phyloP scores from a whole-genome alignment of 2,888 invertebrate genomes.

The Troides aeacus region DNA sequence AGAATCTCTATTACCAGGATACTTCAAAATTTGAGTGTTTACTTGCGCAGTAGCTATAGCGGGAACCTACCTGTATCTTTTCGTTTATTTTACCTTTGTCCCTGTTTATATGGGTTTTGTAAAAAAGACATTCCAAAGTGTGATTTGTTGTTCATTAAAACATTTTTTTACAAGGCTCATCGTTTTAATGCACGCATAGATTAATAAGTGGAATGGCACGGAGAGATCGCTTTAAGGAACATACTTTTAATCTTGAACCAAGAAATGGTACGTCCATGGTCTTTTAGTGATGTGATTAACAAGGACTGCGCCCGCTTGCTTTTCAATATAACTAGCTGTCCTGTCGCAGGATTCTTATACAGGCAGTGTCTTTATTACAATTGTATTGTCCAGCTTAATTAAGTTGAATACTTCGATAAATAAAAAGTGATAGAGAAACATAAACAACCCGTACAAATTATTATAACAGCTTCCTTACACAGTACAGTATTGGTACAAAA shows the following conservation, averaged over 20 bases:
- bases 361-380: no score
- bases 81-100: slow-evolving; percentile 59
- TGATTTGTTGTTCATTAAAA: neutral
- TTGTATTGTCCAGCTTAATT: no score
- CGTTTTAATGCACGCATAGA: slow-evolving; percentile 71
- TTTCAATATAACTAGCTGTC: neutral
- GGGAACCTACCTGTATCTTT: slow-evolving; percentile 60
- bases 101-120: slow-evolving; percentile 66
- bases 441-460: no score
- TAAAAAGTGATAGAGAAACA: no score
- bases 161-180: slow-evolving; percentile 57
- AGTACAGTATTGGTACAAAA: no score
- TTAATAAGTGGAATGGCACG: slow-evolving; percentile 54
- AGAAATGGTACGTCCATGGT: slow-evolving; percentile 12
- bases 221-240: slow-evolving; percentile 47
- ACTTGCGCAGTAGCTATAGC: slow-evolving; percentile 81
- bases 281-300: slow-evolving; percentile 28
- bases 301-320: slow-evolving; percentile 17
- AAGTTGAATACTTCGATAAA: no score
- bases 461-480: no score
- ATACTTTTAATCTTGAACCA: neutral
- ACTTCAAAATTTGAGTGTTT: slow-evolving; percentile 58
- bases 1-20: slow-evolving; percentile 61
- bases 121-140: slow-evolving; percentile 38
- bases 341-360: no score